Evolutionary conservation across 2,888 invertebrate genomes (phyloP).

Genomic region (Drosophila peninsularis): DNA sequence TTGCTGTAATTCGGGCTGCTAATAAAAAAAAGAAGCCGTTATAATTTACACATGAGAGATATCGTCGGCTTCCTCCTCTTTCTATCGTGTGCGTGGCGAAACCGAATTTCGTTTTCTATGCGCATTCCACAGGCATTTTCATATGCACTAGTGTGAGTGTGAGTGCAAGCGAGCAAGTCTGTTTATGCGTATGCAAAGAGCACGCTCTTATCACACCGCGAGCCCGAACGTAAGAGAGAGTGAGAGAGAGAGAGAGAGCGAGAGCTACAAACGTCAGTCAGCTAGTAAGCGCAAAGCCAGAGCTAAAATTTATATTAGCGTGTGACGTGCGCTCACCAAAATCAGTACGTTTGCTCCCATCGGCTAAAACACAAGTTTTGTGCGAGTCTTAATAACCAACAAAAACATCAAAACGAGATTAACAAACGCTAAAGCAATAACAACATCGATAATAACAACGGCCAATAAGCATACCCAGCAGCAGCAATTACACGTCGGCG

Average conservation of each 20-base stretch:
- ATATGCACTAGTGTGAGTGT: constrained; percentile 28
- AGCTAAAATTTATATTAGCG: constrained; percentile 72
- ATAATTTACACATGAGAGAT: constrained; percentile 7
- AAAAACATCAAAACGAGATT: constrained; percentile 23
- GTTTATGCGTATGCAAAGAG: constrained; percentile 42
- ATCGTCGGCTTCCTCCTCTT: background rate
- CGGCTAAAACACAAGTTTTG: constrained; percentile 55
- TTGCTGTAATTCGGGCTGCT: background rate
- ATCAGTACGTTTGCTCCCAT: constrained; percentile 71
- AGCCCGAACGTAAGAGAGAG: constrained; percentile 25
- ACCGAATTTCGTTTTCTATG: constrained; percentile 29
- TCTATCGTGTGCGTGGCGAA: constrained; percentile 30
- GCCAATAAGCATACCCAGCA: constrained; percentile 5
- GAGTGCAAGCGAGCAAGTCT: constrained; percentile 11
- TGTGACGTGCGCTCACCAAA: constrained; percentile 63
- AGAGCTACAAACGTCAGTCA: constrained; percentile 40
- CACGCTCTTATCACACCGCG: constrained; percentile 31
- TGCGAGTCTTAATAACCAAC: constrained; percentile 33
- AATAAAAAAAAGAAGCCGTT: constrained; percentile 20
- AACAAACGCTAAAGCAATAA: constrained; percentile 27
- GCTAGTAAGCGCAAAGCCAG: constrained; percentile 43
- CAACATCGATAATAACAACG: constrained; percentile 35
- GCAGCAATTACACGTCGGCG: constrained; percentile 48
- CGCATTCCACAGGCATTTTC: constrained; percentile 38
- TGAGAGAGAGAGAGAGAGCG: constrained; percentile 23